Percentiles rank a stretch among this genome's conserved stretches.
Evolutionary conservation across 2,888 invertebrate genomes (phyloP).

Genomic region (Phalangium opilio): DNA sequence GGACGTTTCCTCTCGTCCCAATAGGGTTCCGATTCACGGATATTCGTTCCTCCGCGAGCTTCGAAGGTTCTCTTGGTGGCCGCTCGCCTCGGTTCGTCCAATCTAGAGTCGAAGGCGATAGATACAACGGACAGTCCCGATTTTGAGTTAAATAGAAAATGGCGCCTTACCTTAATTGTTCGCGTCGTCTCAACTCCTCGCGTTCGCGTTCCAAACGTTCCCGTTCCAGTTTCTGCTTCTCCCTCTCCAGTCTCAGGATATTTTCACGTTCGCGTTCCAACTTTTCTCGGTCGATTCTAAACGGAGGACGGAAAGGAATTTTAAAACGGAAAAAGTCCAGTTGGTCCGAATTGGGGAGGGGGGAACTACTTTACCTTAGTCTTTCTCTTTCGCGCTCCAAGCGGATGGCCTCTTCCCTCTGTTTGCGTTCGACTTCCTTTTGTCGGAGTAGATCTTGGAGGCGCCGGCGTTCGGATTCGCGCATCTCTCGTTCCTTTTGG

Average conservation of each 20-base stretch:
- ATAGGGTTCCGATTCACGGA: conserved; percentile 30
- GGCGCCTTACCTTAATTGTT: conserved; percentile 45
- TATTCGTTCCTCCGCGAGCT: conserved; percentile 1
- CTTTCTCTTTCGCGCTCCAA: conserved; percentile 41
- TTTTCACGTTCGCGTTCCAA: conserved; percentile 51
- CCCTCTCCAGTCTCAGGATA: conserved; percentile 62
- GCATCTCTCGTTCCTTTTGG: conserved; percentile 28
- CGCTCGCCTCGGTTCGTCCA: conserved; percentile 39
- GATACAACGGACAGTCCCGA: too few species aligned
- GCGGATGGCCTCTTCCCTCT: conserved; percentile 67
- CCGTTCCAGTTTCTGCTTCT: conserved; percentile 34
- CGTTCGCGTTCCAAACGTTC: conserved; percentile 72
- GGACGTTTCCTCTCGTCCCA: conserved; percentile 28
- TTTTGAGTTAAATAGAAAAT: too few species aligned
- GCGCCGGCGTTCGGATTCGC: conserved; percentile 65
- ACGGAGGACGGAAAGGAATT: neutral
- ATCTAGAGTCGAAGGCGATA: too few species aligned
- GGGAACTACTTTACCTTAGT: conserved; percentile 27
- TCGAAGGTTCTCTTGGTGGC: conserved; percentile 39
- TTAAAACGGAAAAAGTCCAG: too few species aligned
- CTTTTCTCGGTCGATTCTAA: conserved; percentile 17
- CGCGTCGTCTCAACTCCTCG: conserved; percentile 64
- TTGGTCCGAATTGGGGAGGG: too few species aligned
- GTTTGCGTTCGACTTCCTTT: conserved; percentile 61
- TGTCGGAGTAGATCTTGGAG: conserved; percentile 61